Evolutionary conservation across 2,113 vertebrate genomes (phyloP).

Genomic region (Ardeotis arabs): DNA sequence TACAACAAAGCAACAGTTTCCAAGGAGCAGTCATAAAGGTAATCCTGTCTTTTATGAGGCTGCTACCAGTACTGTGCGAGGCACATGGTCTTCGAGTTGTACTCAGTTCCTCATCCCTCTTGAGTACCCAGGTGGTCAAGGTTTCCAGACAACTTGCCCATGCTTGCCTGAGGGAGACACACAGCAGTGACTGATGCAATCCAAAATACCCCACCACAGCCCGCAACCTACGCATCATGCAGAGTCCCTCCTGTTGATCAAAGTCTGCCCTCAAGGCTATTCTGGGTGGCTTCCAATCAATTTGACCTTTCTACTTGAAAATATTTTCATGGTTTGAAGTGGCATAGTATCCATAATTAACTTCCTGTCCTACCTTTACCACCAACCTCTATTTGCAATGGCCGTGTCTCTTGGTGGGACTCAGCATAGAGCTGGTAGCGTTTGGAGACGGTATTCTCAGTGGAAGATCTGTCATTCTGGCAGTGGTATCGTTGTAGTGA

Average conservation of each 20-base stretch:
- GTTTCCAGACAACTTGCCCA: not conserved
- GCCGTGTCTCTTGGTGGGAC: not conserved
- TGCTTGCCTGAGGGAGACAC: not conserved
- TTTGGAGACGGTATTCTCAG: not conserved
- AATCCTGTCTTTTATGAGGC: not conserved
- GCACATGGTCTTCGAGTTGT: not conserved
- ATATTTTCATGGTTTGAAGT: not conserved
- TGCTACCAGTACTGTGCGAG: not conserved
- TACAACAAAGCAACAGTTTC: not conserved
- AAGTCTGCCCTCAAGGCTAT: not conserved
- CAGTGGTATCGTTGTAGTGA: not conserved
- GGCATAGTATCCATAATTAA: no score
- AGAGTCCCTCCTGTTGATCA: not conserved
- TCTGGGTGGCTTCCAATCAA: not conserved
- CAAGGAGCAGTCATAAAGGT: not conserved
- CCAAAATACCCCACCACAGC: not conserved
- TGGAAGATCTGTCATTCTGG: not conserved
- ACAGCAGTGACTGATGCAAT: not conserved
- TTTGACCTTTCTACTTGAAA: not conserved
- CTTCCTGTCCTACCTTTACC: not conserved
- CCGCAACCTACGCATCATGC: fast-evolving
- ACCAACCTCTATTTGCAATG: not conserved
- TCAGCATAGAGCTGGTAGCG: not conserved
- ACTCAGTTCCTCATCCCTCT: not conserved
- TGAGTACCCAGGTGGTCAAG: not conserved